Conservation (phyloP, 2,888 invertebrate species). For the Diaperis boleti region DNA sequence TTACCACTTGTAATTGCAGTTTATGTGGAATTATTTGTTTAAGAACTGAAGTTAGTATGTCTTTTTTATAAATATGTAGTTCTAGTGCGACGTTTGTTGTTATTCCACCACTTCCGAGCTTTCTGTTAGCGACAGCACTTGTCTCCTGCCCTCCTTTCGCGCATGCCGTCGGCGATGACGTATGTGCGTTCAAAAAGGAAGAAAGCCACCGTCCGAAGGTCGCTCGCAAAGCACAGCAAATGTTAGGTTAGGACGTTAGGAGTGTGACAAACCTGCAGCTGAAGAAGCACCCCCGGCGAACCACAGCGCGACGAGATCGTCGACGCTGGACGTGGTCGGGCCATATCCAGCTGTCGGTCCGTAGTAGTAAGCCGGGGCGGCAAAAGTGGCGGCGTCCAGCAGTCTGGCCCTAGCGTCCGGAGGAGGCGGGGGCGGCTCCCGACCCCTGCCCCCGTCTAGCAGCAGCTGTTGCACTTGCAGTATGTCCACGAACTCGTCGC, state of each 20-base stretch:
- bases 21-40: too few species aligned
- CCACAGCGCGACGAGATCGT: conserved; percentile 82
- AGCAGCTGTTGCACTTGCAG: conserved; percentile 84
- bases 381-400: conserved; percentile 59
- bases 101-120: not conserved
- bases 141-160: conserved; percentile 8
- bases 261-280: conserved; percentile 59
- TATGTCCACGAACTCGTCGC: conserved; percentile 86
- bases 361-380: conserved; percentile 57
- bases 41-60: too few species aligned
- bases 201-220: not conserved
- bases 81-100: not conserved
- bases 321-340: conserved; percentile 70
- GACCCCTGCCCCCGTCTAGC: conserved; percentile 62
- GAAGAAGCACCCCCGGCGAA: conserved; percentile 73
- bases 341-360: conserved; percentile 47
- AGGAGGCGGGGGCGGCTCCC: conserved; percentile 43
- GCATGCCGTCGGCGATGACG: conserved; percentile 13
- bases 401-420: conserved; percentile 50
- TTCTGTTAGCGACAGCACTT: not conserved
- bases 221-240: conserved; percentile 17
- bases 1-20: too few species aligned
- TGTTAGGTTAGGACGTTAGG: conserved; percentile 10
- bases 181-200: conserved; percentile 6
- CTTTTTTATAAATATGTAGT: too few species aligned